A percentile compares a stretch with the other conserved stretches of the same genome.
These are phyloP conservation scores for Danio choprae DNA, from an alignment of 2,797 vertebrate species.

Conservation along the genomic window DNA sequence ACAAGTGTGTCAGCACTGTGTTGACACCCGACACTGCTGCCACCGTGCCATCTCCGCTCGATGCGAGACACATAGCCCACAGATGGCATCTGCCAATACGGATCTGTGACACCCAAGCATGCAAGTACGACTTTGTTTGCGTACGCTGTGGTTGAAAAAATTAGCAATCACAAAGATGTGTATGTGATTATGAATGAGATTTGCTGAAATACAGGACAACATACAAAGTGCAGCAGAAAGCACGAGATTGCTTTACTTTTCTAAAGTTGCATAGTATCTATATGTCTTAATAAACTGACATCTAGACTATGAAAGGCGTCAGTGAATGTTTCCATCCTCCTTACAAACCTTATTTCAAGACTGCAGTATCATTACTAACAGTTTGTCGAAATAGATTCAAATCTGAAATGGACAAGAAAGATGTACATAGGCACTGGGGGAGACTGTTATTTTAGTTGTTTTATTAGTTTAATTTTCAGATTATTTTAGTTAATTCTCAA, in stretches of 20 bases:
- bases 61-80: conserved; percentile 56
- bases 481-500: background rate
- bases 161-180: background rate
- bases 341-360: background rate
- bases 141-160: background rate
- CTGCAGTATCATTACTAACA: background rate
- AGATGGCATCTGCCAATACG: conserved; percentile 60
- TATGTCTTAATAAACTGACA: conserved; percentile 22
- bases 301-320: conserved; percentile 12
- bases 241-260: background rate
- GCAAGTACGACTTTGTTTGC: conserved; percentile 9
- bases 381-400: background rate
- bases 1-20: conserved; percentile 81
- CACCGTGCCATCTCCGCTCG: conserved; percentile 60
- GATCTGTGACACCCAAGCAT: conserved; percentile 53
- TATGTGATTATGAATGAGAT: too few relatives aligned
- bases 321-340: background rate
- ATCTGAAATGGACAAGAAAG: background rate
- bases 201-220: background rate
- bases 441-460: background rate
- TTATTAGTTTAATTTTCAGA: background rate
- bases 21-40: conserved; percentile 77
- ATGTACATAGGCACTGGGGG: background rate
- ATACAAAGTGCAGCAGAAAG: background rate
- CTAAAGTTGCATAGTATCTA: background rate